Conservation (phyloP, 2,113 vertebrate genomes). For the Erythrocercus mccallii region DNA sequence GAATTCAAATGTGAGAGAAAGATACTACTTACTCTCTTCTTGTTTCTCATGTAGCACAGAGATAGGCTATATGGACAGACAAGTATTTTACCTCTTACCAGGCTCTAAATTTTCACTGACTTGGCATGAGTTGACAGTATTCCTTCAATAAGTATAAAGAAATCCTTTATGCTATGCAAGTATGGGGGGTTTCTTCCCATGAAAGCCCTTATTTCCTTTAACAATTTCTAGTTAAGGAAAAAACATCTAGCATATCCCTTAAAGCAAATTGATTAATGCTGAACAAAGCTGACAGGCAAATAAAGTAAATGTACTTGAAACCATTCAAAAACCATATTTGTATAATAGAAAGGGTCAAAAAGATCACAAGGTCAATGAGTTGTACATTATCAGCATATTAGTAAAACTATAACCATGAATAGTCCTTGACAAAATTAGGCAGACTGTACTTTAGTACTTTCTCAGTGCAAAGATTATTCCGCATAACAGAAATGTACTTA, state of each 20-base stretch:
- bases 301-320: background rate
- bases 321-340: background rate
- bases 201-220: background rate
- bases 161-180: background rate
- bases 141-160: background rate
- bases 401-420: background rate
- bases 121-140: background rate
- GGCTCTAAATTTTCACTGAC: background rate
- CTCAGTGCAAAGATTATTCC: background rate
- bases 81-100: background rate
- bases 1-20: background rate
- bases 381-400: background rate
- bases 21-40: background rate
- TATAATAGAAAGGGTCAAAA: background rate
- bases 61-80: background rate
- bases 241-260: background rate
- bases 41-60: background rate
- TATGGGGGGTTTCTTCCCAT: background rate
- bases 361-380: background rate
- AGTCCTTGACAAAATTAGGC: background rate
- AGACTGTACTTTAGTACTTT: background rate
- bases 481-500: background rate
- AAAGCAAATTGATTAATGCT: background rate
- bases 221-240: background rate
- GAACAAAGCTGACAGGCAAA: background rate